phyloP scores from a whole-genome alignment of 2,888 invertebrate species.

The Chrysodeixis includens region DNA sequence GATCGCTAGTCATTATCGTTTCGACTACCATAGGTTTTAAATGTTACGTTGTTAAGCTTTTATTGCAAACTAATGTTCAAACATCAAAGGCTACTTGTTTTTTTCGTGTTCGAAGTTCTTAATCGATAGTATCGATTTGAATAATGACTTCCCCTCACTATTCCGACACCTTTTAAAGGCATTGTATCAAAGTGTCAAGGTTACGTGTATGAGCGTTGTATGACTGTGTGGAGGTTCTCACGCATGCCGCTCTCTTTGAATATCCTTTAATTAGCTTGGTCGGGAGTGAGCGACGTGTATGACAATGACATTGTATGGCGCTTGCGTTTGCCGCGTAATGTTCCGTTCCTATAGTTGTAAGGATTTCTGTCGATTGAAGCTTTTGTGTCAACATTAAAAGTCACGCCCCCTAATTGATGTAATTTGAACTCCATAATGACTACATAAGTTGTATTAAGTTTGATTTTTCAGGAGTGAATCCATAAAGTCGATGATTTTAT shows the following conservation, averaged over 20 bases:
- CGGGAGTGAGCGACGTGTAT: constrained; percentile 23
- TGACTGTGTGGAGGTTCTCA: constrained; percentile 9
- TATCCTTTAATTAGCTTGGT: constrained; percentile 45
- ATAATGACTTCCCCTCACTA: constrained; percentile 29
- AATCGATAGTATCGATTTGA: neutral
- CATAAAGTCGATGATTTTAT: too few species aligned
- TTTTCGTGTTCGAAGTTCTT: neutral
- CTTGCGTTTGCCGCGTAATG: neutral
- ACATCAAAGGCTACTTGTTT: neutral
- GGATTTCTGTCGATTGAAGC: neutral
- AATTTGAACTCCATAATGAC: neutral
- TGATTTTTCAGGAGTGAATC: neutral
- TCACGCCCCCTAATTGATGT: too few species aligned
- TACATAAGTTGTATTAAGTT: neutral
- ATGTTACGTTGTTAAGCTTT: constrained; percentile 19
- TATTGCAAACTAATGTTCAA: constrained; percentile 10
- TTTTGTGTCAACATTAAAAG: too few species aligned
- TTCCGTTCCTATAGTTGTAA: neutral
- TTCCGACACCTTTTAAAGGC: neutral
- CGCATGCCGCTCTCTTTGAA: constrained; percentile 25
- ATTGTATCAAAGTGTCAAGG: constrained; percentile 5
- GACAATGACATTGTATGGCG: neutral
- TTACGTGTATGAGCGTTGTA: constrained; percentile 8
- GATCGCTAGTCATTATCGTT: constrained; percentile 26
- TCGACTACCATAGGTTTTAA: constrained; percentile 14